These are phyloP conservation scores for Ataeniobius toweri DNA, from an alignment of 2,797 vertebrate species.

Conservation along the genomic window DNA sequence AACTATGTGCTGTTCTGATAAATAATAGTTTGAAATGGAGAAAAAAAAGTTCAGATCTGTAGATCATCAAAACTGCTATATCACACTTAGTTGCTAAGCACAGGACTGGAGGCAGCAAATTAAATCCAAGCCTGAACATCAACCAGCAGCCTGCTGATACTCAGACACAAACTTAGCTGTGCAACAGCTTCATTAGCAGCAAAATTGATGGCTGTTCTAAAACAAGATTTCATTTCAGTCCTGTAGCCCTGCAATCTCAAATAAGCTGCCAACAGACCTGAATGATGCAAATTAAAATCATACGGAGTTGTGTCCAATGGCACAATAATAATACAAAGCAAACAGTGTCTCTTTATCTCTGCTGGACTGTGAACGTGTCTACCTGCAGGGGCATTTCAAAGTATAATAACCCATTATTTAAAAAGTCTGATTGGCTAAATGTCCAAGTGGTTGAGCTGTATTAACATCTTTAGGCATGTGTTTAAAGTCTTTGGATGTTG, in stretches of 20 bases:
- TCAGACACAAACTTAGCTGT: constrained; percentile 42
- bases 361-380: constrained; percentile 7
- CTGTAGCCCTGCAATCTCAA: constrained; percentile 21
- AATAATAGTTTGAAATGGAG: no score
- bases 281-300: constrained; percentile 20
- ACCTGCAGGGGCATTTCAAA: constrained; percentile 10
- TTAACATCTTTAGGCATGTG: constrained; percentile 36
- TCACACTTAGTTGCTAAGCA: constrained; percentile 30
- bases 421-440: constrained; percentile 31
- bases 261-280: constrained; percentile 16
- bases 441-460: constrained; percentile 23
- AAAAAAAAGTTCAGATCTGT: constrained; percentile 13
- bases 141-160: constrained; percentile 37
- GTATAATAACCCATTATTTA: constrained; percentile 23
- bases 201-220: constrained; percentile 54
- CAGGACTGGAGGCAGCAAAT: constrained; percentile 20
- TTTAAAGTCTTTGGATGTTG: constrained; percentile 49
- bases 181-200: constrained; percentile 59
- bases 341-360: constrained; percentile 9
- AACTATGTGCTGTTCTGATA: no score
- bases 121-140: constrained; percentile 37
- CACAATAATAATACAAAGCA: constrained; percentile 15
- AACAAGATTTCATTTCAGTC: constrained; percentile 41
- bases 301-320: constrained; percentile 23
- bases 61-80: constrained; percentile 25